A percentile compares a stretch with the other conserved stretches of the same genome.
Conservation (phyloP, 2,113 vertebrate species). For the Aramus guarauna region DNA sequence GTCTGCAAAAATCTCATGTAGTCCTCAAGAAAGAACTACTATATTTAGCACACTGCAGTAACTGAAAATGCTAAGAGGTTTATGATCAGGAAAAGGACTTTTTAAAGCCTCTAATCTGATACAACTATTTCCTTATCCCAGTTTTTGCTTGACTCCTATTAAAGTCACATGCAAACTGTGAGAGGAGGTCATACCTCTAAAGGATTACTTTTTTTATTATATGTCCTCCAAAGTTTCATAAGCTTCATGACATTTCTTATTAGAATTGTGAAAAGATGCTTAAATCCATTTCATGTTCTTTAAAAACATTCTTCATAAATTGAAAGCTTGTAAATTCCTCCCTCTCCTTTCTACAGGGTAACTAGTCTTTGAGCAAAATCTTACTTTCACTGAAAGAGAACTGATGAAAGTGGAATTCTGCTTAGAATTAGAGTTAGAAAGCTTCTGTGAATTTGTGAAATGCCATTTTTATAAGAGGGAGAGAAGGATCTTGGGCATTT, state of each 20-base stretch:
- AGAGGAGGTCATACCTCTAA: not conserved
- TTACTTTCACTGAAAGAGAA: not conserved
- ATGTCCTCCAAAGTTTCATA: not conserved
- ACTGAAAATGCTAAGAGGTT: not conserved
- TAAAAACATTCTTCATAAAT: not conserved
- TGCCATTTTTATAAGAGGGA: not conserved
- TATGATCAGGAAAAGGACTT: not conserved
- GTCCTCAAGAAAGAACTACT: not conserved
- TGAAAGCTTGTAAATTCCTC: not conserved
- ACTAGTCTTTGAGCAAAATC: not conserved
- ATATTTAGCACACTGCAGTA: not conserved
- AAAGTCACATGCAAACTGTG: not conserved
- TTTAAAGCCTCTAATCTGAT: not conserved
- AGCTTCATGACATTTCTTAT: not conserved
- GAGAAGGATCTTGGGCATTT: not conserved
- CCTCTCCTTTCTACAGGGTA: not conserved
- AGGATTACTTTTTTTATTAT: not conserved
- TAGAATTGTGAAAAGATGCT: not conserved
- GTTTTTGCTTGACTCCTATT: not conserved
- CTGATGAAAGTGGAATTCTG: not conserved
- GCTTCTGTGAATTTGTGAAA: not conserved
- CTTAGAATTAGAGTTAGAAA: not conserved
- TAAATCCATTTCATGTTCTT: not conserved
- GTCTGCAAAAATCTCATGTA: not conserved
- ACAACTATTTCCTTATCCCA: not conserved